Evolutionary conservation across 2,888 invertebrate species (phyloP).

Genomic region (Branchipolynoe longqiensis): DNA sequence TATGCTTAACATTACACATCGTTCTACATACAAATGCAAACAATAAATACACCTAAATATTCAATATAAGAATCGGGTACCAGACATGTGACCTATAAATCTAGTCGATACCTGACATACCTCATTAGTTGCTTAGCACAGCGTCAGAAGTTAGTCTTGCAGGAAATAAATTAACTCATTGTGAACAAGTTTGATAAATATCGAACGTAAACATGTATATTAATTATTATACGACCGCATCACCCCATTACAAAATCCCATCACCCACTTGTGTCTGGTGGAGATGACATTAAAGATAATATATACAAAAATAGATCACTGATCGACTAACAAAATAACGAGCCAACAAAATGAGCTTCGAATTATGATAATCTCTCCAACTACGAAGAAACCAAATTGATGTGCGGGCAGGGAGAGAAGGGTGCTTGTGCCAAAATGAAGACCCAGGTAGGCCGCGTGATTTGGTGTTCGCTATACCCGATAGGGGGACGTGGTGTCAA

Average conservation of each 20-base stretch:
- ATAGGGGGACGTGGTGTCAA: background rate
- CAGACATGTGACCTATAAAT: conserved; percentile 20
- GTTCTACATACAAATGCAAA: conserved; percentile 57
- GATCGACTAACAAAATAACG: conserved; percentile 8
- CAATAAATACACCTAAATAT: conserved; percentile 56
- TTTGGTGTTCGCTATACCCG: background rate
- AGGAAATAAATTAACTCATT: conserved; percentile 23
- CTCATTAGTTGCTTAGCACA: conserved; percentile 17
- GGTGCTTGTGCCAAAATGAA: background rate
- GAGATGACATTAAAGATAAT: background rate
- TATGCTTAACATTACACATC: conserved; percentile 9
- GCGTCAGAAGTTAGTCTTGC: background rate
- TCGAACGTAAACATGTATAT: too few relatives aligned
- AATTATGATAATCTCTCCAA: background rate
- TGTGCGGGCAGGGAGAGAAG: background rate
- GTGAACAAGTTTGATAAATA: background rate
- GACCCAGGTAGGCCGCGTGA: background rate
- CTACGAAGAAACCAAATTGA: background rate
- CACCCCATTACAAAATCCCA: background rate
- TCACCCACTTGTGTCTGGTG: background rate
- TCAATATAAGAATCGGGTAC: conserved; percentile 36
- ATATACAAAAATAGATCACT: conserved; percentile 44
- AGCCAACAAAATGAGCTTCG: background rate
- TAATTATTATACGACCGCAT: background rate
- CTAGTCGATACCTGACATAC: conserved; percentile 22